A percentile compares a stretch with the other conserved stretches of the same genome.
These are phyloP conservation scores for Camponotus floridanus DNA, from an alignment of 1,140 invertebrate genomes.

Conservation along the genomic window DNA sequence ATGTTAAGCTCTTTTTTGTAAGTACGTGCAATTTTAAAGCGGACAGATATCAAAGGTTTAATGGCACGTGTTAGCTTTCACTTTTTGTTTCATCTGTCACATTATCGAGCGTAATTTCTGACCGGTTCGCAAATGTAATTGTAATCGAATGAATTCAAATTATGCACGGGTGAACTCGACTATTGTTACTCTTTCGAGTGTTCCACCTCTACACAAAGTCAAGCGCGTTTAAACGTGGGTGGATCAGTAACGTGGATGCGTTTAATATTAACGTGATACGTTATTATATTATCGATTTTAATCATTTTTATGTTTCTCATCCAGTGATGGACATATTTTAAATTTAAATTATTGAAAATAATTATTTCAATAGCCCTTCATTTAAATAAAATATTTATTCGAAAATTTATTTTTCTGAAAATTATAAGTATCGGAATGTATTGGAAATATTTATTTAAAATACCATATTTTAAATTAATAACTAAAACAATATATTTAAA, in stretches of 20 bases:
- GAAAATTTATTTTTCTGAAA: too few species aligned
- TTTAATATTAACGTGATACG: conserved; percentile 23
- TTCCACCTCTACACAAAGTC: conserved; percentile 34
- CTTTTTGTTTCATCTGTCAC: conserved; percentile 29
- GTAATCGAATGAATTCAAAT: conserved; percentile 38
- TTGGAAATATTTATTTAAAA: too few species aligned
- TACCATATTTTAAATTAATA: too few species aligned
- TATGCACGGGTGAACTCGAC: conserved; percentile 1
- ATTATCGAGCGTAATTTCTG: conserved; percentile 20
- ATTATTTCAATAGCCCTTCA: too few species aligned
- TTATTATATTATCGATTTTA: neutral
- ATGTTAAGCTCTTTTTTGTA: neutral
- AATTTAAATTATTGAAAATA: too few species aligned
- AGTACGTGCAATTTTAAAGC: conserved; percentile 2
- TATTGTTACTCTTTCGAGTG: conserved; percentile 27
- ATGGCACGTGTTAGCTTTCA: conserved; percentile 13
- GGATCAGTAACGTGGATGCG: conserved; percentile 4
- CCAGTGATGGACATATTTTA: neutral
- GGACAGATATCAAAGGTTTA: conserved; percentile 21
- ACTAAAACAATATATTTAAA: too few species aligned
- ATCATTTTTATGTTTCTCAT: conserved; percentile 27
- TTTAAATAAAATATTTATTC: too few species aligned
- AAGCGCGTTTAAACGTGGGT: neutral
- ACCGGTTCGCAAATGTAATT: conserved; percentile 21
- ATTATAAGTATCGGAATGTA: too few species aligned